Evolutionary conservation across 2,888 invertebrate species (phyloP).

Genomic region (Yponomeuta sedellus): DNA sequence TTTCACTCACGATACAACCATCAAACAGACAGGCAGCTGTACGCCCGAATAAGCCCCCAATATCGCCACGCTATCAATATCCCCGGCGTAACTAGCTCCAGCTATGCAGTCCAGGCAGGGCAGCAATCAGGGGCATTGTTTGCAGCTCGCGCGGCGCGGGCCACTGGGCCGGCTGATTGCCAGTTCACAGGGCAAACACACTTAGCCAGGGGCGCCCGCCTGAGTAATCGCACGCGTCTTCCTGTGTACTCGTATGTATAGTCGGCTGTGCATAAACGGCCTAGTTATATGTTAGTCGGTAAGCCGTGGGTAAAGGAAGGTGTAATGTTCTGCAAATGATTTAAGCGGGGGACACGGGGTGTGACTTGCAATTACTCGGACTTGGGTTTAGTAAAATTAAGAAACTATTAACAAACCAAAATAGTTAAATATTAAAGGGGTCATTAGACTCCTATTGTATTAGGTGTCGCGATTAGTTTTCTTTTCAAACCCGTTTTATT

Average conservation of each 20-base stretch:
- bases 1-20: neutral
- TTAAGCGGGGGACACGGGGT: no score
- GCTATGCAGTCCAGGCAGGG: neutral
- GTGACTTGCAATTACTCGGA: no score
- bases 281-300: no score
- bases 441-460: no score
- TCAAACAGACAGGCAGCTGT: no score
- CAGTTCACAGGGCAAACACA: conserved; percentile 2
- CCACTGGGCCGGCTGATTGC: neutral
- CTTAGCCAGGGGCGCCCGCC: neutral
- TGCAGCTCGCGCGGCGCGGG: neutral
- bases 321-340: no score
- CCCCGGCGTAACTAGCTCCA: neutral
- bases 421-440: no score
- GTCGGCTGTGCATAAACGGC: neutral
- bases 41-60: neutral
- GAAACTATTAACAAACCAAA: no score
- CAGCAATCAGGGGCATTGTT: neutral
- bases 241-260: neutral
- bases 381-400: no score
- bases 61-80: neutral
- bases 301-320: no score
- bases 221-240: neutral
- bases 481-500: no score
- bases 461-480: no score